Conservation (phyloP, 1,140 invertebrate genomes). For the Vollenhovia emeryi region DNA sequence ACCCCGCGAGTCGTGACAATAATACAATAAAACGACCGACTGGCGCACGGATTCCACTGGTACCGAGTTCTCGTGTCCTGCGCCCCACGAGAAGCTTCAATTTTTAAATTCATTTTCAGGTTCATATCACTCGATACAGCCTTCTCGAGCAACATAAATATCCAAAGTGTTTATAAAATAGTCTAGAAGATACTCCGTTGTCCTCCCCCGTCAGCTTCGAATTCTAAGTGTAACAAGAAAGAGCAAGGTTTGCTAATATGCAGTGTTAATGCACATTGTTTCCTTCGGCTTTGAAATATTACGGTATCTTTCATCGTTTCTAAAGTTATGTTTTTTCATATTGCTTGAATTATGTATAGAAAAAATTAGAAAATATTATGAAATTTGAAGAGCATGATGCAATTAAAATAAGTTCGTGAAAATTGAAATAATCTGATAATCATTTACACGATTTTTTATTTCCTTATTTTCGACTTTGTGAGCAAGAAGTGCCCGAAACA, state of each 20-base stretch:
- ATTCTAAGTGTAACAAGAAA: not conserved
- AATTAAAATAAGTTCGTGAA: not conserved
- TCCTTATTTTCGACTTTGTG: not conserved
- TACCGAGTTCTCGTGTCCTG: not conserved
- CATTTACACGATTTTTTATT: not conserved
- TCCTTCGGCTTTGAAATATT: not conserved
- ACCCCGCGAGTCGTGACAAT: conserved; percentile 70
- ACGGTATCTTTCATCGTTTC: not conserved
- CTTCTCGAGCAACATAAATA: not conserved
- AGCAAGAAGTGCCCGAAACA: not conserved
- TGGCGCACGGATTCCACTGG: conserved; percentile 5
- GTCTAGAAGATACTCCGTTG: not conserved
- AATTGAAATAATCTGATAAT: not conserved
- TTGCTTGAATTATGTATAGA: not conserved
- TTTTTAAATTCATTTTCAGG: not conserved
- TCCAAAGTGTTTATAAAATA: not conserved
- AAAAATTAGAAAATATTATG: not conserved
- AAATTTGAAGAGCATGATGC: not conserved
- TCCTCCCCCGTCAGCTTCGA: not conserved
- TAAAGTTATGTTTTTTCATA: not conserved
- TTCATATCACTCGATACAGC: not conserved
- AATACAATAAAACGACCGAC: conserved; percentile 73
- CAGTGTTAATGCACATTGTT: not conserved
- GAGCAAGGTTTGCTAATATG: not conserved
- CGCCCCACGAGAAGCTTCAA: not conserved